Evolutionary conservation across 2,113 vertebrate genomes (phyloP), one percentile per base, ranked within the genome.

Genomic region (Brachypteracias leptosomus): DNA sequence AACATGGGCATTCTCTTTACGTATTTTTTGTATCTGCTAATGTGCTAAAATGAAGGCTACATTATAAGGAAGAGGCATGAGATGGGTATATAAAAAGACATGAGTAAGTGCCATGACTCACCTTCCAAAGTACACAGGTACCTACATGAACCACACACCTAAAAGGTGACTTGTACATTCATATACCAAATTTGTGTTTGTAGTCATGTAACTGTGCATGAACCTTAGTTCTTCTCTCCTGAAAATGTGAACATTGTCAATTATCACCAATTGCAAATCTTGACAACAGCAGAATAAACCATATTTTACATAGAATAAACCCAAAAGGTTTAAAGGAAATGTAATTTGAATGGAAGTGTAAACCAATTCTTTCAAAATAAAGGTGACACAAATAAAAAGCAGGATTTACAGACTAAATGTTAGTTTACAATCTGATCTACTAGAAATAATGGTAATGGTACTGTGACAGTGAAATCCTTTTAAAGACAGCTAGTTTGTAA

Each of bases 101-200:
- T 95, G 91, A 96, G 70, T 89, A 95, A 96, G 84, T 46, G 74
- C 49, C 40, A 49, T 96, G 96, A 95, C 89, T 96, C 95, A 94
- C 12, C n/a, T 93, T 66, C 77, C 42, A 85, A 94, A 91, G 80
- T 29, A 85, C 83, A 71, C 70, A 85, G 80, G 71, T 93, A 93
- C 76, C 91, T 93, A 63, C 83, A 52, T 49, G 91, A 92, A 72
- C 87, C 91, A 85, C 66, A 86, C 70, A 91, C 87, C 76, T 74
- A 87, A 82, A 85, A 85, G 19, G 70, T 24, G 3, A 68, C 90
- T 71, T 51, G 74, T 63, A 75, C 77, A 61, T 81, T 92, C 93
- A 70, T 9, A 61, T 21, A 85, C 70, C 57, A 16, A 88, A 35
- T 81, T 46, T 91, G 77, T 82, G 80, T 57, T 82, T 92, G 63